Base-by-base conservation (phyloP, 2,888 invertebrate genomes). In the Volucella bombylans region DNA sequence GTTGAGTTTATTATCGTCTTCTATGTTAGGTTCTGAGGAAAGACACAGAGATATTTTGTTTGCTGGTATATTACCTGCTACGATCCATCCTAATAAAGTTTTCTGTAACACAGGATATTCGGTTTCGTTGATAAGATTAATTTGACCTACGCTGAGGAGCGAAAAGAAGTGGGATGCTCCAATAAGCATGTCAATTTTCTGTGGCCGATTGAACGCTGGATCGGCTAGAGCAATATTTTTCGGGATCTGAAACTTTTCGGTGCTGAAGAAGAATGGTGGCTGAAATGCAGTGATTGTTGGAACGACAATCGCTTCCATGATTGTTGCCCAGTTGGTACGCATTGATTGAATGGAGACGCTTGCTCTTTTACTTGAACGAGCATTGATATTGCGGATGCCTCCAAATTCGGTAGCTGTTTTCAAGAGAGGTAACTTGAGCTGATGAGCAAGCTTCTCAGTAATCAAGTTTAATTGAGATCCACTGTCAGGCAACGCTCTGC, bases 161-260 rank as follows among this genome's bases (percentile, higher is more conserved):
- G 57, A 38, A 57, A 57, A 57, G 38, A 57, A 57, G 14, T 57
- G 15, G n/a, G 57, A 41, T 15, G 62, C 47, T 62, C 62, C 62
- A 4, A 62, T 62, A 8, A 62, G 62, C 47, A 47, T 18, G 23
- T 62, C 62, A 10, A 62, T 47, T 47, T 45, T 45, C 14, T 45
- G 62, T 6, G 47, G 45, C 8, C 47, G 45, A 18, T 62, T 45
- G 11, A 62, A 62, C 4, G 47, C 45, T 15, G 62, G 64, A n/a
- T 64, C 64, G 11, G 49, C 47, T 31, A 49, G 23, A 15, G 43
- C 2, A 15, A 59, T 41, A 12, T 59, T 59, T 59, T 59, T 59
- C 4, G 43, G 59, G 2, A 59, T 23, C 10, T 43, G 15, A 10
- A 59, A 10, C 8, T 59, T 2, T 14, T 41, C 41, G 10, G 43